Percentiles rank a stretch among this genome's conserved stretches.
Evolutionary conservation across 2,888 invertebrate species (phyloP).

Genomic region (Morinoia aosen): DNA sequence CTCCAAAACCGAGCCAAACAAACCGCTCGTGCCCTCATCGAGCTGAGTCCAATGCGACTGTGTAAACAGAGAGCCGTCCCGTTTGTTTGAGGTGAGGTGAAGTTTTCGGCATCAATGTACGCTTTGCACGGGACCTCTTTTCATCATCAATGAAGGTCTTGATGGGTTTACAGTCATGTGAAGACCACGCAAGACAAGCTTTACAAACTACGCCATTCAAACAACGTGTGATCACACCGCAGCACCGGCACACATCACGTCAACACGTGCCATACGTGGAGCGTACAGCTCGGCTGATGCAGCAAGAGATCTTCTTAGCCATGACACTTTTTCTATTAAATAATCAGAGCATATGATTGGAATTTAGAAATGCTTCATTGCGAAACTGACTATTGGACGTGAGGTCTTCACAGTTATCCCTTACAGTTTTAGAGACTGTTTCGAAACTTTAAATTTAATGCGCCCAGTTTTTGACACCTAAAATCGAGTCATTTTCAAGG

Average conservation of each 20-base stretch:
- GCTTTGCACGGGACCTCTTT: not conserved
- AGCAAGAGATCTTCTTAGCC: not conserved
- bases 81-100: not conserved
- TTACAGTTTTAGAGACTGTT: too few relatives aligned
- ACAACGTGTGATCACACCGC: not conserved
- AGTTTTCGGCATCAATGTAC: not conserved
- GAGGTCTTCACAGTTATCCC: not conserved
- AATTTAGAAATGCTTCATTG: not conserved
- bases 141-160: constrained; percentile 28
- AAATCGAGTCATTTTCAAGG: too few relatives aligned
- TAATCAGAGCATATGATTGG: not conserved
- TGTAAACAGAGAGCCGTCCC: not conserved
- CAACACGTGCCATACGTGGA: not conserved
- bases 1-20: not conserved
- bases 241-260: not conserved
- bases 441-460: too few relatives aligned
- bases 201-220: constrained; percentile 11
- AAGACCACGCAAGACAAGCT: constrained; percentile 18
- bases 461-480: too few relatives aligned
- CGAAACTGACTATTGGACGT: not conserved
- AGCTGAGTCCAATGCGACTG: not conserved
- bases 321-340: not conserved
- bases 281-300: not conserved
- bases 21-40: not conserved
- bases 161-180: not conserved